Percentiles rank a stretch among this genome's conserved stretches.
Conservation (phyloP, 2,888 invertebrate species). For the Teinopalpus imperialis region DNA sequence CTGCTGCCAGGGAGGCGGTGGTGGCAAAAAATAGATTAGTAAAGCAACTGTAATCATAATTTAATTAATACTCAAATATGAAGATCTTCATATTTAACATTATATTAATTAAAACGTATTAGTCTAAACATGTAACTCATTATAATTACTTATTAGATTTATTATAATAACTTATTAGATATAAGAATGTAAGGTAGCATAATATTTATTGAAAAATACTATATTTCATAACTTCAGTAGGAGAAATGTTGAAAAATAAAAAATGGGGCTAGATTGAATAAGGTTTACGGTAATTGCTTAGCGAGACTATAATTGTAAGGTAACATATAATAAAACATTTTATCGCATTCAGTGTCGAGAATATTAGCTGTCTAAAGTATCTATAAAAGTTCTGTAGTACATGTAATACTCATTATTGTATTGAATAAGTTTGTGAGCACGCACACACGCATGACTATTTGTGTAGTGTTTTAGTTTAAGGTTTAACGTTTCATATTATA, state of each 20-base stretch:
- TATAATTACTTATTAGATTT: no score
- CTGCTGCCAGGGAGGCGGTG: slow-evolving; percentile 64
- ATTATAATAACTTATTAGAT: no score
- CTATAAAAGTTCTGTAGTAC: slow-evolving; percentile 57
- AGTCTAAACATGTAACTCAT: slow-evolving; percentile 1
- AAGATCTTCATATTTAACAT: slow-evolving; percentile 19
- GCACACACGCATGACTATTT: slow-evolving; percentile 52
- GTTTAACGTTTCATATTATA: slow-evolving; percentile 37
- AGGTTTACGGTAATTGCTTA: slow-evolving; percentile 39
- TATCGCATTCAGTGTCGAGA: slow-evolving; percentile 68
- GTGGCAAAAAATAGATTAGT: slow-evolving; percentile 48
- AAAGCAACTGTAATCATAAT: neutral
- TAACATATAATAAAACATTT: slow-evolving; percentile 38
- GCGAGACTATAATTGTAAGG: slow-evolving; percentile 35
- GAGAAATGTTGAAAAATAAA: slow-evolving; percentile 29
- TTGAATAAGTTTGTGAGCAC: slow-evolving; percentile 48
- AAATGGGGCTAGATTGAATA: slow-evolving; percentile 17
- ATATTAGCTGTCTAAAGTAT: slow-evolving; percentile 44
- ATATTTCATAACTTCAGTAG: slow-evolving; percentile 37
- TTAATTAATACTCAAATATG: slow-evolving; percentile 9
- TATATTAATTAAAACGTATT: neutral
- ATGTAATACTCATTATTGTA: slow-evolving; percentile 73
- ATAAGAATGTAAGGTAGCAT: slow-evolving; percentile 26
- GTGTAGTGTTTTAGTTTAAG: slow-evolving; percentile 43
- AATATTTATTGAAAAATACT: slow-evolving; percentile 38